Evolutionary conservation across 2,888 invertebrate genomes (phyloP).

Genomic region (Tromatobia lineatoria): DNA sequence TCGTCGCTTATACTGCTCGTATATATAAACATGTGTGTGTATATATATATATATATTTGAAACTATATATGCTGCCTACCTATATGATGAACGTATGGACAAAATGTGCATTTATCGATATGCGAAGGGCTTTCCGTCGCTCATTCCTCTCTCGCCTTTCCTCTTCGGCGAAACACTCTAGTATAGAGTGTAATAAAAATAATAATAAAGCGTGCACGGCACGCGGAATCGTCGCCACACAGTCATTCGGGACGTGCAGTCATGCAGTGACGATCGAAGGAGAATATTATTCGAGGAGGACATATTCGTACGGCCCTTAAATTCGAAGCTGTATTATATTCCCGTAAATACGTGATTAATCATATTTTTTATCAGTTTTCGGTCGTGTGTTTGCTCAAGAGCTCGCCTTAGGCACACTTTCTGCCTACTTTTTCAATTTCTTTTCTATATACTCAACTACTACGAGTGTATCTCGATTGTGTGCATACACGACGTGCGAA

Average conservation of each 20-base stretch:
- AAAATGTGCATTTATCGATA: constrained; percentile 46
- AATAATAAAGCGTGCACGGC: constrained; percentile 41
- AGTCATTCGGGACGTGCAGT: constrained; percentile 39
- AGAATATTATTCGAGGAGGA: constrained; percentile 39
- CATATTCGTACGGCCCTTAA: constrained; percentile 6
- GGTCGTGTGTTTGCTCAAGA: background rate
- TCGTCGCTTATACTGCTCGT: constrained; percentile 51
- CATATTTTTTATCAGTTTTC: constrained; percentile 5
- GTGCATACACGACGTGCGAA: constrained; percentile 19
- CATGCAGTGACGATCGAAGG: constrained; percentile 43
- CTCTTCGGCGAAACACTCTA: constrained; percentile 15
- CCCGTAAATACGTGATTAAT: constrained; percentile 8
- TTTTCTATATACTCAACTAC: too few relatives aligned
- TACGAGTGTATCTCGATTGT: constrained; percentile 10
- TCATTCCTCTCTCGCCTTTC: constrained; percentile 1
- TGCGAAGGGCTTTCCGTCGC: constrained; percentile 20
- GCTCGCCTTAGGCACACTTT: too few relatives aligned
- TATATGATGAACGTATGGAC: constrained; percentile 50
- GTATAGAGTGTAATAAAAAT: constrained; percentile 29
- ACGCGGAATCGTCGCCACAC: constrained; percentile 23
- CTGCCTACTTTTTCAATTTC: too few relatives aligned
- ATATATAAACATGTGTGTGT: constrained; percentile 5
- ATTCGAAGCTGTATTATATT: constrained; percentile 13
- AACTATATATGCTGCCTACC: constrained; percentile 11
- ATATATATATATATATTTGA: background rate